Conservation (phyloP, 2,888 invertebrate species). For the Nysson spinosus region DNA sequence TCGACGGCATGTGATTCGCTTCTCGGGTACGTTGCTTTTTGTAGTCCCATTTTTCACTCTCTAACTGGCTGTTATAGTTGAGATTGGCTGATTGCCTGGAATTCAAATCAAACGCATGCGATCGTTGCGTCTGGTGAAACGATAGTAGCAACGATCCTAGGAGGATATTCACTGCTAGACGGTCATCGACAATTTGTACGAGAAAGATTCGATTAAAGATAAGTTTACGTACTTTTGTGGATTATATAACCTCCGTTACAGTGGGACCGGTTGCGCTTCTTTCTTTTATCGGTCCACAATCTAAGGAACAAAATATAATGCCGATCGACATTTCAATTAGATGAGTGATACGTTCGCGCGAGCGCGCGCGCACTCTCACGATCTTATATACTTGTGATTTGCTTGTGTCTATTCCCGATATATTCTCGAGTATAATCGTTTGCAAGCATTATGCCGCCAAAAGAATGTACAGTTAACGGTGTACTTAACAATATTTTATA, state of each 20-base stretch:
- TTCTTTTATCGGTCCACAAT: too few relatives aligned
- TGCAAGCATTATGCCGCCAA: not conserved
- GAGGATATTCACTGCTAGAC: not conserved
- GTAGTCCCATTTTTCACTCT: slow-evolving; percentile 30
- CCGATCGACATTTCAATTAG: not conserved
- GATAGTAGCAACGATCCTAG: slow-evolving; percentile 4
- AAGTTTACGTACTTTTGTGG: slow-evolving; percentile 42
- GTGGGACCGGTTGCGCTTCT: not conserved
- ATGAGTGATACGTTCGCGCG: not conserved
- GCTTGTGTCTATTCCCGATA: not conserved
- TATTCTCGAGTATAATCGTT: not conserved
- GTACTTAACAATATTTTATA: slow-evolving; percentile 42
- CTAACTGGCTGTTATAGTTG: slow-evolving; percentile 34
- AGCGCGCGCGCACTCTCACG: too few relatives aligned
- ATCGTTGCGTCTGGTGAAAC: slow-evolving; percentile 18
- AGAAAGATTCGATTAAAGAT: slow-evolving; percentile 41
- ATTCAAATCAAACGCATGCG: slow-evolving; percentile 40
- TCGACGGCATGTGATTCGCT: slow-evolving; percentile 16
- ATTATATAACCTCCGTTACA: slow-evolving; percentile 26
- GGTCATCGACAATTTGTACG: slow-evolving; percentile 32
- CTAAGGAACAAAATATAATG: not conserved
- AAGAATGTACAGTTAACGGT: slow-evolving; percentile 19
- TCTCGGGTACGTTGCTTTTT: slow-evolving; percentile 42
- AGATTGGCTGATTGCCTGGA: slow-evolving; percentile 25
- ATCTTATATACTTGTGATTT: too few relatives aligned